Evolutionary conservation across 2,797 vertebrate genomes (phyloP).

Genomic region (Xyrichtys novacula): DNA sequence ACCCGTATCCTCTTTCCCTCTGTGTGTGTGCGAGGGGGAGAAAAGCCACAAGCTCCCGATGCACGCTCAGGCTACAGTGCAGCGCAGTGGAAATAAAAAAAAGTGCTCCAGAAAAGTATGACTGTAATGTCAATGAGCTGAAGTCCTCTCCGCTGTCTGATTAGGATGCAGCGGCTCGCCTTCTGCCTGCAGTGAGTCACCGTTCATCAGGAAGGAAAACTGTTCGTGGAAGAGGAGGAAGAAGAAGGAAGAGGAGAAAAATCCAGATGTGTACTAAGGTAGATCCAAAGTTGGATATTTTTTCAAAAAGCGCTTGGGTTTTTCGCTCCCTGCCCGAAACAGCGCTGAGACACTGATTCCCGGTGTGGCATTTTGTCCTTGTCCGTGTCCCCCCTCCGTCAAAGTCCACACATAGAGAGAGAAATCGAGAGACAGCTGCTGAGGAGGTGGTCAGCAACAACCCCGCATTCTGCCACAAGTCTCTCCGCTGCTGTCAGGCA

Average conservation of each 20-base stretch:
- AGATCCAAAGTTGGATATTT: conserved; percentile 76
- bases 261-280: conserved; percentile 67
- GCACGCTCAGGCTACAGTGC: conserved; percentile 71
- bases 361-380: conserved; percentile 81
- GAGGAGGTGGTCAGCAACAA: conserved; percentile 63
- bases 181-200: conserved; percentile 84
- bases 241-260: conserved; percentile 22
- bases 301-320: conserved; percentile 41
- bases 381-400: conserved; percentile 66
- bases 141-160: conserved; percentile 81
- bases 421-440: conserved; percentile 46
- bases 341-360: conserved; percentile 68
- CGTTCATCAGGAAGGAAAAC: conserved; percentile 63
- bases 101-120: conserved; percentile 87
- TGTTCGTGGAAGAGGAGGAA: conserved; percentile 52
- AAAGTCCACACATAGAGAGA: conserved; percentile 68
- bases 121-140: conserved; percentile 87
- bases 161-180: conserved; percentile 84
- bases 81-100: conserved; percentile 74
- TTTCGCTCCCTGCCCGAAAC: conserved; percentile 67
- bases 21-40: conserved; percentile 18
- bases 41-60: conserved; percentile 61
- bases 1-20: conserved; percentile 50
- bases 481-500: conserved; percentile 36
- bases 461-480: conserved; percentile 45